Conservation (phyloP, 2,797 vertebrate genomes). For the Botia kubotai region DNA sequence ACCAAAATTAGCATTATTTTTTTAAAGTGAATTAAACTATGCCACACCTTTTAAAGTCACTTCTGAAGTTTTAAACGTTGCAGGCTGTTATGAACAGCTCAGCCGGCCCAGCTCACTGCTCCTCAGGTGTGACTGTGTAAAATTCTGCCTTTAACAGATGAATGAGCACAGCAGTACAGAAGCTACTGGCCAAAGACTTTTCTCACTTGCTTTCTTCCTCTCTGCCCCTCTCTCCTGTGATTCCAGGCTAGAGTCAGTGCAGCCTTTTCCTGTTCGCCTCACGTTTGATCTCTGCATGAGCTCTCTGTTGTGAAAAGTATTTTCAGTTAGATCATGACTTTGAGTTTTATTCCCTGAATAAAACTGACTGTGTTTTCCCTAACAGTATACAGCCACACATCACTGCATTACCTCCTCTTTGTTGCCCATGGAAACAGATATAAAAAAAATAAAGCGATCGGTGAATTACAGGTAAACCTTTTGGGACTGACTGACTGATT, state of each 20-base stretch:
- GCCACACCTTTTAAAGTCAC: background rate
- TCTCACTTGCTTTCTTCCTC: slow-evolving; percentile 16
- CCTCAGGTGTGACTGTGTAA: slow-evolving; percentile 29
- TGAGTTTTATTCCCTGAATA: slow-evolving; percentile 7
- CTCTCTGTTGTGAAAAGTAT: slow-evolving; percentile 34
- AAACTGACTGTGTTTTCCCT: slow-evolving; percentile 5
- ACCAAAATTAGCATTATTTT: background rate
- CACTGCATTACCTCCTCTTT: background rate
- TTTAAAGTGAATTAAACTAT: background rate
- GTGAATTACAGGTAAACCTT: background rate
- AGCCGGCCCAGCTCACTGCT: background rate
- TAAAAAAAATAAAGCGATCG: background rate
- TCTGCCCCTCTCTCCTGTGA: slow-evolving; percentile 22
- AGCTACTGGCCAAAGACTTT: slow-evolving; percentile 34
- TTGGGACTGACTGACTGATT: background rate
- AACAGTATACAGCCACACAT: background rate
- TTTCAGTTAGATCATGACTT: slow-evolving; percentile 21
- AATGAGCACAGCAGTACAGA: slow-evolving; percentile 18
- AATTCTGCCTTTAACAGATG: slow-evolving; percentile 36
- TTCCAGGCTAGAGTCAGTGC: slow-evolving; percentile 19
- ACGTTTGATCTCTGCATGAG: slow-evolving; percentile 46
- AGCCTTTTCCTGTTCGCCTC: slow-evolving; percentile 23
- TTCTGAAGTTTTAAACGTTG: background rate
- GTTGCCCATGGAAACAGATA: background rate
- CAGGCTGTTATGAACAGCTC: background rate